Evolutionary conservation across 1,140 invertebrate species (phyloP).

Genomic region (Catajapyx aquilonaris): DNA sequence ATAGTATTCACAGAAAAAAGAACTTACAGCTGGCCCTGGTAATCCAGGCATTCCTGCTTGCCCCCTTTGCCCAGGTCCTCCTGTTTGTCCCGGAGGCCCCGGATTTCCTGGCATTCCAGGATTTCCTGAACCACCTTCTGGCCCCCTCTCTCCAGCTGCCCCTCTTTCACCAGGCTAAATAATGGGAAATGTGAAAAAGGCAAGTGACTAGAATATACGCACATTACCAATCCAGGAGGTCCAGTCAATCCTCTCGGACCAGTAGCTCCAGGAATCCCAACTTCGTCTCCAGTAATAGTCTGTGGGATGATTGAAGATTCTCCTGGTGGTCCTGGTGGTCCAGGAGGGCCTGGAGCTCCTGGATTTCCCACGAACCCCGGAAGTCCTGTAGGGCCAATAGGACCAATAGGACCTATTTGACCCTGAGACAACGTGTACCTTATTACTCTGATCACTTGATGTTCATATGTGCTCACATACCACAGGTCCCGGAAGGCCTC

Average conservation of each 20-base stretch:
- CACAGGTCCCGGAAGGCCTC: constrained; percentile 17
- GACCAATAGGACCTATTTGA: constrained; percentile 14
- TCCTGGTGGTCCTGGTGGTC: constrained; percentile 21
- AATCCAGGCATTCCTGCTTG: constrained; percentile 29
- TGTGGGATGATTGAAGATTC: constrained; percentile 9
- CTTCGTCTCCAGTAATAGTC: constrained; percentile 10
- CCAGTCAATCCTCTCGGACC: constrained; percentile 9
- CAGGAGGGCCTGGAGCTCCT: constrained; percentile 22
- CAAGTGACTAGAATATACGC: not conserved
- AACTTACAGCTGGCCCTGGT: constrained; percentile 22
- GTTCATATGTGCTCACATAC: constrained; percentile 16
- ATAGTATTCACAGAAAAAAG: no score
- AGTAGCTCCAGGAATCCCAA: constrained; percentile 8
- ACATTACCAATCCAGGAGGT: constrained; percentile 11
- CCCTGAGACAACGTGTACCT: not conserved
- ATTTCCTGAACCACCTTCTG: constrained; percentile 20
- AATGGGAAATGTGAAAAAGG: constrained; percentile 1
- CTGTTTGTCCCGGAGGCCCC: constrained; percentile 20
- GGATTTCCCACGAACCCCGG: constrained; percentile 19
- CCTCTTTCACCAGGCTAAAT: constrained; percentile 27
- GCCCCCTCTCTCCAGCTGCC: constrained; percentile 25
- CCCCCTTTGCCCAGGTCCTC: constrained; percentile 22
- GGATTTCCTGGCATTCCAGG: constrained; percentile 23
- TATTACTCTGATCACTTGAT: constrained; percentile 8
- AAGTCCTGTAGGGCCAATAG: constrained; percentile 15